A percentile compares a stretch with the other conserved stretches of the same genome.
Evolutionary conservation across 2,888 invertebrate species (phyloP).

Genomic region (Acanthococcus lagerstroemiae): DNA sequence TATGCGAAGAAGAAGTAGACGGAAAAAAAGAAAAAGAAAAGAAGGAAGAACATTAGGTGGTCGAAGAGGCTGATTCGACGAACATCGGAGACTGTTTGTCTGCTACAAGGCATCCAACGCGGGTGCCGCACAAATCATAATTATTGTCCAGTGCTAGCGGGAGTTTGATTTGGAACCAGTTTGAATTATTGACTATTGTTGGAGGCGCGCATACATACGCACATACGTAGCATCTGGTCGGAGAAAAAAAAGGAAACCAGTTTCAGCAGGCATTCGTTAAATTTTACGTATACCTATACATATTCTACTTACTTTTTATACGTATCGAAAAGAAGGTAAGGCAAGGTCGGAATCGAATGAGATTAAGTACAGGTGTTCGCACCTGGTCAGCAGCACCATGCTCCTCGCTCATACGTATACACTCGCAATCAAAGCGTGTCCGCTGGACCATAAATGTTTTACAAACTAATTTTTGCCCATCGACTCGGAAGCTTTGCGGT

Average conservation of each 20-base stretch:
- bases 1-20: neutral
- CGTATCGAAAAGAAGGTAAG: no score
- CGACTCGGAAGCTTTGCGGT: neutral
- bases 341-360: slow-evolving; percentile 16
- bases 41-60: neutral
- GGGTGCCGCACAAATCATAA: slow-evolving; percentile 5
- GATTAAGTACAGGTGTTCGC: slow-evolving; percentile 18
- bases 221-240: slow-evolving; percentile 4
- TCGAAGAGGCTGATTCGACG: no score
- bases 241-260: slow-evolving; percentile 3
- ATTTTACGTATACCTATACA: slow-evolving; percentile 7
- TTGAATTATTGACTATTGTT: slow-evolving; percentile 26
- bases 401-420: neutral
- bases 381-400: slow-evolving; percentile 12
- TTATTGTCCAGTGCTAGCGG: slow-evolving; percentile 19
- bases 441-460: neutral
- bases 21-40: neutral
- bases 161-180: slow-evolving; percentile 17
- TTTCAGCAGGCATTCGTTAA: slow-evolving; percentile 4
- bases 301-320: no score
- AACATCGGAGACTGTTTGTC: slow-evolving; percentile 11
- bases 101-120: neutral
- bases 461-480: neutral
- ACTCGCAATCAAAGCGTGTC: neutral
- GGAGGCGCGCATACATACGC: neutral